A percentile compares a stretch with the other conserved stretches of the same genome.
Evolutionary conservation across 2,113 vertebrate genomes (phyloP).

Genomic region (Pithys albifrons): DNA sequence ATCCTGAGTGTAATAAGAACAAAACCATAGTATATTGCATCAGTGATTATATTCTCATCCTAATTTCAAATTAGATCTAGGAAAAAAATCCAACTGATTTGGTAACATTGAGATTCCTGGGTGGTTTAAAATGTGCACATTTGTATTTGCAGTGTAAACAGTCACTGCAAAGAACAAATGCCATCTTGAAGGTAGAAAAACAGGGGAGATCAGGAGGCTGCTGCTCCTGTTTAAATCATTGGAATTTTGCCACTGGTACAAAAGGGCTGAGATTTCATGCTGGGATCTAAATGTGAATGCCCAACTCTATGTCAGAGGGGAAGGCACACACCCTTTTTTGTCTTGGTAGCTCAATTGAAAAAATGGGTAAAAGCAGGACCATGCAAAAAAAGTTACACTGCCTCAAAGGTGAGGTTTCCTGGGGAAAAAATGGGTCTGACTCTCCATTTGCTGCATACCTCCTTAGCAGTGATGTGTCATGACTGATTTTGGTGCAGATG

Average conservation of each 20-base stretch:
- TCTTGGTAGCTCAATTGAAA: neutral
- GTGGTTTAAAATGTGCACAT: neutral
- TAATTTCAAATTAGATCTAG: neutral
- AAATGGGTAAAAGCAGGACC: neutral
- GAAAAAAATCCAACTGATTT: neutral
- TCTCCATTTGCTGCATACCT: neutral
- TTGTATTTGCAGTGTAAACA: neutral
- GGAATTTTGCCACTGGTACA: slow-evolving; percentile 17
- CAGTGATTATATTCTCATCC: neutral
- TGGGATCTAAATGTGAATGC: neutral
- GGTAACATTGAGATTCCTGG: neutral
- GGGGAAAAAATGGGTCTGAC: neutral
- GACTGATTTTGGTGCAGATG: neutral
- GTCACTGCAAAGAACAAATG: neutral
- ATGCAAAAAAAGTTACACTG: neutral
- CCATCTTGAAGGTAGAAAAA: neutral
- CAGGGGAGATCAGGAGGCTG: neutral
- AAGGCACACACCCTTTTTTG: neutral
- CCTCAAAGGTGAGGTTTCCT: neutral
- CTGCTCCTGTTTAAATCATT: neutral
- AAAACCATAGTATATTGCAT: neutral
- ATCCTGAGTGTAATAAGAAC: neutral
- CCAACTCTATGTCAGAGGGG: neutral
- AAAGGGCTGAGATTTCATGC: slow-evolving; percentile 4
- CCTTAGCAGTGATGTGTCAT: neutral